A percentile compares a stretch with the other conserved stretches of the same genome.
Evolutionary conservation across 2,888 invertebrate species (phyloP).

Genomic region (Stenichneumon culpator): DNA sequence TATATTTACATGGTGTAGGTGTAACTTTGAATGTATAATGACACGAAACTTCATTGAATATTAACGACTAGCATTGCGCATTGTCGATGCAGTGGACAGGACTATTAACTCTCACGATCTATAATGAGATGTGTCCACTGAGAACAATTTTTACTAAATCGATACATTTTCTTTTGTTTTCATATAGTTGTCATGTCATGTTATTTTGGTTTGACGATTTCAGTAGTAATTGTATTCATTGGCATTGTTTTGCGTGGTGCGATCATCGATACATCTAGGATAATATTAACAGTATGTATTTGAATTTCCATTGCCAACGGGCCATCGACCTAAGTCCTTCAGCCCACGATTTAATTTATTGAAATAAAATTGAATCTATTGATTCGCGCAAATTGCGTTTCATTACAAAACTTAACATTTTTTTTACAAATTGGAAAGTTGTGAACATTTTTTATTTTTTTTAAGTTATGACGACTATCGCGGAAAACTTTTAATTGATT

Average conservation of each 20-base stretch:
- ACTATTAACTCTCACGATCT: constrained; percentile 11
- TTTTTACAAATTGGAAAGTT: background rate
- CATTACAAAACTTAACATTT: background rate
- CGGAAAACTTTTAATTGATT: background rate
- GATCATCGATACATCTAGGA: no score
- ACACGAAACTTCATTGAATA: constrained; percentile 4
- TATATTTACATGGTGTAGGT: background rate
- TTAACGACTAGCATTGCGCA: background rate
- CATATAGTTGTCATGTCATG: no score
- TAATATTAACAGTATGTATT: no score
- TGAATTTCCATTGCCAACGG: no score
- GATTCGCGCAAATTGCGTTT: background rate
- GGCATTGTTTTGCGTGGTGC: no score
- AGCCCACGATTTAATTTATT: no score
- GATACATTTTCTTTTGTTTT: no score
- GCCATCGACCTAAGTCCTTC: no score
- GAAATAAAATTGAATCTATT: background rate
- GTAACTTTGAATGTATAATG: background rate
- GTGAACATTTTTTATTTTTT: no score
- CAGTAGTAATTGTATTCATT: no score
- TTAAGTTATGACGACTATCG: background rate
- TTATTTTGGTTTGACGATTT: no score
- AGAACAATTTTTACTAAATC: background rate
- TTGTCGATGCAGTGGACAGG: background rate
- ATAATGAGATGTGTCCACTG: background rate